These are phyloP conservation scores for Bimastos eiseni DNA, from an alignment of 2,888 invertebrate species.

Conservation along the genomic window DNA sequence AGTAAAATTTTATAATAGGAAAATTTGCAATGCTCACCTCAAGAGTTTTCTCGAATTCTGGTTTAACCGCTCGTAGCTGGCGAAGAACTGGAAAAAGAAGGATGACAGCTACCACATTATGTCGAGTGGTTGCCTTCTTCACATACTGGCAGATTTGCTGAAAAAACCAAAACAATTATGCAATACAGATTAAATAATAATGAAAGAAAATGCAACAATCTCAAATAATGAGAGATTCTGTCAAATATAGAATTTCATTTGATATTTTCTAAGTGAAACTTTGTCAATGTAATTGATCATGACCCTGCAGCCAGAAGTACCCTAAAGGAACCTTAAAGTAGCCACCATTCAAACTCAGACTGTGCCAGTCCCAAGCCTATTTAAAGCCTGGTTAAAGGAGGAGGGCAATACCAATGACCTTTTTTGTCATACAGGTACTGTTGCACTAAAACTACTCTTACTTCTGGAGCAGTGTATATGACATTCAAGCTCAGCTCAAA, in stretches of 20 bases:
- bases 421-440: too few relatives aligned
- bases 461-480: not conserved
- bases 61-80: slow-evolving; percentile 75
- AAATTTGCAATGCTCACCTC: slow-evolving; percentile 61
- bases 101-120: slow-evolving; percentile 79
- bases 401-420: too few relatives aligned
- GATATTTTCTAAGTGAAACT: not conserved
- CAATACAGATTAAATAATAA: slow-evolving; percentile 2
- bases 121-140: slow-evolving; percentile 75
- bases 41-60: slow-evolving; percentile 78
- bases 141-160: slow-evolving; percentile 76
- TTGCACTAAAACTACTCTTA: too few relatives aligned
- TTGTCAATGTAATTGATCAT: not conserved
- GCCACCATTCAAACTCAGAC: too few relatives aligned
- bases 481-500: too few relatives aligned
- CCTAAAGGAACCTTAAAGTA: not conserved
- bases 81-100: slow-evolving; percentile 82
- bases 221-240: not conserved
- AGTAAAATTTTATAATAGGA: too few relatives aligned
- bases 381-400: too few relatives aligned
- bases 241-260: not conserved
- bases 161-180: slow-evolving; percentile 45
- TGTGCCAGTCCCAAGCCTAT: too few relatives aligned
- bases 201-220: not conserved
- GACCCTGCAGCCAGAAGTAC: not conserved